These are phyloP conservation scores for Microctonus hyperodae DNA, from an alignment of 2,888 invertebrate species.

Conservation along the genomic window DNA sequence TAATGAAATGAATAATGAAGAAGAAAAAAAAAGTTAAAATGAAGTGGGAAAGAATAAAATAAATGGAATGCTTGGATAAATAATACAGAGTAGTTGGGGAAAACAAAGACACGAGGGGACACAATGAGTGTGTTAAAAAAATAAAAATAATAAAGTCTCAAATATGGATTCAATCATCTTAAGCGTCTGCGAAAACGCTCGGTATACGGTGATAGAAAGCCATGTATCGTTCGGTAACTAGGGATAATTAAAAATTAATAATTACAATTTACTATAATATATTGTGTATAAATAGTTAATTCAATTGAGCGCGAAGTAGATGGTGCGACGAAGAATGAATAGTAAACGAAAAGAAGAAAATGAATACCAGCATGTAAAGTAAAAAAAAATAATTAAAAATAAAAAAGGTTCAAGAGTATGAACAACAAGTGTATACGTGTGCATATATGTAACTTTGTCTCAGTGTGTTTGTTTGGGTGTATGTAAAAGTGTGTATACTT, in stretches of 20 bases:
- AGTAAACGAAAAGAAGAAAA: slow-evolving; percentile 34
- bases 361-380: slow-evolving; percentile 11
- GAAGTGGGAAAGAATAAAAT: neutral
- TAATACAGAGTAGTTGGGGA: slow-evolving; percentile 17
- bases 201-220: slow-evolving; percentile 10
- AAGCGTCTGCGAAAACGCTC: slow-evolving; percentile 29
- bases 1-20: slow-evolving; percentile 28
- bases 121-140: slow-evolving; percentile 22
- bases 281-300: slow-evolving; percentile 64
- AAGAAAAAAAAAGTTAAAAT: neutral
- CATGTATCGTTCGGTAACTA: slow-evolving; percentile 17
- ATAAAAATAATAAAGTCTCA: slow-evolving; percentile 15
- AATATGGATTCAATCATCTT: slow-evolving; percentile 33
- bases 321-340: slow-evolving; percentile 37
- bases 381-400: neutral
- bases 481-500: neutral
- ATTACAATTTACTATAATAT: slow-evolving; percentile 63
- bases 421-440: slow-evolving; percentile 20
- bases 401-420: slow-evolving; percentile 11
- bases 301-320: slow-evolving; percentile 52
- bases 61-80: neutral
- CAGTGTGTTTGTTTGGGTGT: slow-evolving; percentile 15
- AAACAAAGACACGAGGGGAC: neutral
- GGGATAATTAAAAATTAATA: slow-evolving; percentile 49
- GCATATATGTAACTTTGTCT: slow-evolving; percentile 10